Conservation (phyloP, 2,888 invertebrate genomes). For the Diaperis boleti region DNA sequence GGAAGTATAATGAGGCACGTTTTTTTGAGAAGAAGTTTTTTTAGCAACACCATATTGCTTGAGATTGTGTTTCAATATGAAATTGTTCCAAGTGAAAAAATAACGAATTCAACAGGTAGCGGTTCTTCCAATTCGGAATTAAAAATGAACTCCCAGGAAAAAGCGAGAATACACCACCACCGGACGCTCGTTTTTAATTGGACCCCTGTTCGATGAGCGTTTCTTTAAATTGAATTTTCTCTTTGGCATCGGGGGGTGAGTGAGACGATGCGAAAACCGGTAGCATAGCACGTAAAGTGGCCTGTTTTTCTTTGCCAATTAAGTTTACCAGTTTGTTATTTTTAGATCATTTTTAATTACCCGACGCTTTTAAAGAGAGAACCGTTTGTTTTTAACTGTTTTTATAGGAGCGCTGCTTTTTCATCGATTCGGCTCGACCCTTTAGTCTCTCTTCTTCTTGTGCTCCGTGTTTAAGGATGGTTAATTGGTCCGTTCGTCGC, state of each 20-base stretch:
- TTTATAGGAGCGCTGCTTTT: slow-evolving; percentile 49
- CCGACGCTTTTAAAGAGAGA: slow-evolving; percentile 59
- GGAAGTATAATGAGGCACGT: no score
- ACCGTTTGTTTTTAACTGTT: slow-evolving; percentile 58
- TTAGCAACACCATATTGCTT: no score
- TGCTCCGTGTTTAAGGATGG: slow-evolving; percentile 11
- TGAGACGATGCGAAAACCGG: slow-evolving; percentile 29
- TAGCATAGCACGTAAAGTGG: slow-evolving; percentile 50
- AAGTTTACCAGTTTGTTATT: slow-evolving; percentile 65
- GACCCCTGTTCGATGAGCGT: slow-evolving; percentile 13
- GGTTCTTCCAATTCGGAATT: no score
- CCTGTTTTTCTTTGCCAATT: slow-evolving; percentile 65
- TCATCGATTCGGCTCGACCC: slow-evolving; percentile 27
- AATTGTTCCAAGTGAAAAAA: no score
- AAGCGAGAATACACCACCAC: no score
- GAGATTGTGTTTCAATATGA: no score
- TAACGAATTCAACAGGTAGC: no score
- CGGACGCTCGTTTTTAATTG: slow-evolving; percentile 20
- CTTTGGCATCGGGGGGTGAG: slow-evolving; percentile 12
- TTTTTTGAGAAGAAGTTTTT: no score
- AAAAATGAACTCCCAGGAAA: no score
- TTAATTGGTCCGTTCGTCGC: slow-evolving; percentile 23
- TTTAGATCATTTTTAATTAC: slow-evolving; percentile 66
- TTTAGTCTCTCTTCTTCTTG: slow-evolving; percentile 1
- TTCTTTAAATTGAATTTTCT: slow-evolving; percentile 40